These are phyloP conservation scores for Philereme transversata DNA, from an alignment of 2,888 invertebrate species.

Conservation along the genomic window DNA sequence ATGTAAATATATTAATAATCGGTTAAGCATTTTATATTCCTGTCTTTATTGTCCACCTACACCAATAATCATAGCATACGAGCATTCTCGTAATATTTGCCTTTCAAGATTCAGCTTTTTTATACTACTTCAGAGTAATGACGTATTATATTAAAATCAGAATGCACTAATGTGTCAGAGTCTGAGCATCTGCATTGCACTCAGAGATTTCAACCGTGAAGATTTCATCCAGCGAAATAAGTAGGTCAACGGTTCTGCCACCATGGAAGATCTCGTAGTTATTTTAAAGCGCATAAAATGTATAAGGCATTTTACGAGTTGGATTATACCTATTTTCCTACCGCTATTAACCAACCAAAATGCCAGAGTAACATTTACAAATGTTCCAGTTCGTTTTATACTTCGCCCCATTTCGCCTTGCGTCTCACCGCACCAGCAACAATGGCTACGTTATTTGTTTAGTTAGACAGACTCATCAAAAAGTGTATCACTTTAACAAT, in stretches of 20 bases:
- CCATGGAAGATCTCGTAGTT: conserved; percentile 8
- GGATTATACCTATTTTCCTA: conserved; percentile 31
- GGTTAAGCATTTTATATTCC: too few relatives aligned
- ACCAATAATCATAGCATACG: too few relatives aligned
- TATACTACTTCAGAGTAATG: too few relatives aligned
- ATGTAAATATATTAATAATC: too few relatives aligned
- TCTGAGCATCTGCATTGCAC: not conserved
- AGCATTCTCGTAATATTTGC: too few relatives aligned
- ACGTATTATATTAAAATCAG: too few relatives aligned
- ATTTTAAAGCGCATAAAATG: conserved; percentile 18
- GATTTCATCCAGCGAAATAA: conserved; percentile 1
- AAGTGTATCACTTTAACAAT: not conserved
- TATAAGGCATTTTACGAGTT: conserved; percentile 16
- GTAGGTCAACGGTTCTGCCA: conserved; percentile 12
- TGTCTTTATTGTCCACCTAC: too few relatives aligned
- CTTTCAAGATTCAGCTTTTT: too few relatives aligned
- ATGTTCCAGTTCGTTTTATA: conserved; percentile 68
- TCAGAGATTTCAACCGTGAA: not conserved
- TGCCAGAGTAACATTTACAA: conserved; percentile 76
- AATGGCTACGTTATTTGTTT: conserved; percentile 19
- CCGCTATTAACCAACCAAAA: conserved; percentile 57
- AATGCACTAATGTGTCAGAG: too few relatives aligned
- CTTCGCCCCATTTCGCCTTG: conserved; percentile 59
- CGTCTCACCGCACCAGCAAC: conserved; percentile 43
- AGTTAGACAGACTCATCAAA: not conserved